Percentiles rank a stretch among this genome's conserved stretches.
phyloP scores from a whole-genome alignment of 2,113 vertebrate species.

The Probosciger aterrimus region DNA sequence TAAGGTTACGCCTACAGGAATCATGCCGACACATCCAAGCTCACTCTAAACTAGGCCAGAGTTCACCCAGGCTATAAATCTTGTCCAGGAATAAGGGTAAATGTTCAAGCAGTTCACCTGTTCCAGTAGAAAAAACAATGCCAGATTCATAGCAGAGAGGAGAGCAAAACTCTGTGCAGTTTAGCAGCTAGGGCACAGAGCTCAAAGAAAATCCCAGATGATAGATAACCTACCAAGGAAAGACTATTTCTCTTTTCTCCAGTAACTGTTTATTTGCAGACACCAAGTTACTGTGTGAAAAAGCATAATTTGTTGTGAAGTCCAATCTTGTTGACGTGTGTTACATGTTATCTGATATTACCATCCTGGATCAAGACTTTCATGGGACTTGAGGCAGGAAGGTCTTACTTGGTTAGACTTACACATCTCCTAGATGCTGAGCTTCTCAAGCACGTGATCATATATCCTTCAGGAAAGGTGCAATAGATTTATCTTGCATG shows the following conservation, averaged over 20 bases:
- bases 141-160: background rate
- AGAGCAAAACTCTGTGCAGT: background rate
- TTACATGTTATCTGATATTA: background rate
- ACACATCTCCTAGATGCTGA: background rate
- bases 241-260: background rate
- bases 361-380: background rate
- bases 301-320: background rate
- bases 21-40: background rate
- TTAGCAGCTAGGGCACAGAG: background rate
- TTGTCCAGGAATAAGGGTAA: background rate
- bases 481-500: background rate
- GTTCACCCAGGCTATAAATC: background rate
- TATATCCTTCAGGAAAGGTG: background rate
- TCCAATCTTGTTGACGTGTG: background rate
- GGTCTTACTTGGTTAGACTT: background rate
- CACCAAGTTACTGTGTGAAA: background rate
- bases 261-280: rapidly evolving
- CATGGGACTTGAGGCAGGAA: background rate
- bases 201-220: background rate
- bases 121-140: background rate
- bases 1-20: background rate
- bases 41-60: background rate
- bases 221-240: background rate
- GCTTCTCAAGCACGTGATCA: background rate
- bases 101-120: background rate